Percentiles rank a stretch among this genome's conserved stretches.
Evolutionary conservation across 2,113 vertebrate species (phyloP).

Genomic region (Rhea pennata): DNA sequence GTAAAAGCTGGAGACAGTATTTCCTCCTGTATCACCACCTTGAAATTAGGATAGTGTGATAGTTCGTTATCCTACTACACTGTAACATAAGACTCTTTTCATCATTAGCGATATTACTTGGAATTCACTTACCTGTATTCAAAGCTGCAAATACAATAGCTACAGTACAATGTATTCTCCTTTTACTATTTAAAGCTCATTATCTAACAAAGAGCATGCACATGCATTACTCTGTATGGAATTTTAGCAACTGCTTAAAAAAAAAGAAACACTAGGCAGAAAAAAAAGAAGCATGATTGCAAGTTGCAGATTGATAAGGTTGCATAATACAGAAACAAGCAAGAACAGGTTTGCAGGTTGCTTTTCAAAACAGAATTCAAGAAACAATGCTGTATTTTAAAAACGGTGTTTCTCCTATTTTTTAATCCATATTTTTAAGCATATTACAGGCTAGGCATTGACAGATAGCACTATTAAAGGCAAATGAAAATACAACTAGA

Average conservation of each 20-base stretch:
- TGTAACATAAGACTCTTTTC: background rate
- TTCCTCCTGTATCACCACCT: background rate
- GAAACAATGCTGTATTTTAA: background rate
- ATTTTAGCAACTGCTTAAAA: conserved; percentile 30
- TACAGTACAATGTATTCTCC: conserved; percentile 56
- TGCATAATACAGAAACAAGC: conserved; percentile 27
- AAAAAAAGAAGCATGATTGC: background rate
- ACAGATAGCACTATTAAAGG: background rate
- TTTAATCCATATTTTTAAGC: background rate
- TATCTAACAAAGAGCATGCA: conserved; percentile 70
- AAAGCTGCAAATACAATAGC: conserved; percentile 31
- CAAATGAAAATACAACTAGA: background rate
- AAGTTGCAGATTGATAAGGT: background rate
- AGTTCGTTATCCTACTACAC: background rate
- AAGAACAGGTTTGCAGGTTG: background rate
- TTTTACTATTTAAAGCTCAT: conserved; percentile 35
- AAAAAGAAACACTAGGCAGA: background rate
- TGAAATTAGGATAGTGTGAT: background rate
- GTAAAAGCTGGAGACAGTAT: background rate
- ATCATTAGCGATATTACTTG: background rate
- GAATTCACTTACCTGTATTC: conserved; percentile 74
- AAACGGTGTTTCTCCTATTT: background rate
- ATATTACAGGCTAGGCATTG: background rate
- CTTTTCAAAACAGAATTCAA: background rate
- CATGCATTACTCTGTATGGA: conserved; percentile 65